Evolutionary conservation across 2,888 invertebrate species (phyloP), one percentile per base, ranked within the genome.

Genomic region (Stenurella melanura): DNA sequence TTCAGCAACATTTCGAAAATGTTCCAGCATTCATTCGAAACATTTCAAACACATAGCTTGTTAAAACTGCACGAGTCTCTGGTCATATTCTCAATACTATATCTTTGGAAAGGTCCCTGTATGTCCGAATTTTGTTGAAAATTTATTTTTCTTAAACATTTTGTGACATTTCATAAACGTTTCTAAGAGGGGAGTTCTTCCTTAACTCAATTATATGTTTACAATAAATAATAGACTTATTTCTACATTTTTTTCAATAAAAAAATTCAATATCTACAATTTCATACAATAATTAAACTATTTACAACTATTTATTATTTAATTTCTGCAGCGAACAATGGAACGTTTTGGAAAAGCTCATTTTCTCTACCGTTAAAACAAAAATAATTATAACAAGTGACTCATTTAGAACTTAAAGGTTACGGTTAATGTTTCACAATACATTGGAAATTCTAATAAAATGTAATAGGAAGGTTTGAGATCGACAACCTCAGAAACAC

Each of bases 181-280:
- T 75, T 78, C 76, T 73, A 73, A 72, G 78, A 77, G 71, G 68
- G 75, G 76, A 80, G 77, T 78, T 77, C 78, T 81, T 81, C 79
- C 78, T 80, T 82, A 80, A 80, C 78, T 79, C 79, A 77, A 74
- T 75, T 74, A 76, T 68, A 74, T 73, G 63, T 73, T 77, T 60
- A 83, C 79, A 86, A 84, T 85, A 86, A 85, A 84, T 85, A 84
- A 84, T 86, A 85, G 82, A 79, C 81, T 84, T 85, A 86, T 81
- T 78, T 79, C 83, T 83, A 83, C 78, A 78, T 83, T 81, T 82
- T 72, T 58, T 63, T 85, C 82, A 83, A 85, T 84, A 85, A 85
- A 87, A 85, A 87, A 88, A 86, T 86, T 86, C 84, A 85, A 84
- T 87, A 87, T 88, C 87, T 88, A 88, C 86, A 87, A 80, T 84